These are phyloP conservation scores for Grapholita molesta DNA, from an alignment of 1,140 invertebrate genomes.

Conservation along the genomic window DNA sequence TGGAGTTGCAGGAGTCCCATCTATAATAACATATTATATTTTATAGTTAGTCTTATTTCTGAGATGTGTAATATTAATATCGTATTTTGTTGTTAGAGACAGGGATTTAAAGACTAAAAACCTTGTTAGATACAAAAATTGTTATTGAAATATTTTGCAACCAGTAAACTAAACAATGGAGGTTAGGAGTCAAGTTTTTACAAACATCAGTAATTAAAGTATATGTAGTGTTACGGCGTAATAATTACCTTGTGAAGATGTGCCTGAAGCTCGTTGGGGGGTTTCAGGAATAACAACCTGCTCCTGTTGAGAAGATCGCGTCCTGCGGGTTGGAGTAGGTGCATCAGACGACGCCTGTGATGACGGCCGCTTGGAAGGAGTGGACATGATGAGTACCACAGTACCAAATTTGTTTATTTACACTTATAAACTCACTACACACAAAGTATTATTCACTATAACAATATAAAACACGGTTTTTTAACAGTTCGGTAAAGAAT, in stretches of 20 bases:
- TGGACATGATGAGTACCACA: constrained; percentile 46
- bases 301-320: constrained; percentile 63
- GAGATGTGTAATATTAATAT: background rate
- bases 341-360: constrained; percentile 63
- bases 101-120: background rate
- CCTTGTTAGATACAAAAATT: background rate
- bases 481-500: background rate
- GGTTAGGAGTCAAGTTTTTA: background rate
- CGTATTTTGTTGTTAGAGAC: background rate
- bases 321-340: constrained; percentile 58
- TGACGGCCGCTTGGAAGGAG: constrained; percentile 62
- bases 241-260: constrained; percentile 59
- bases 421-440: background rate
- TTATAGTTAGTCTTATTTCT: background rate
- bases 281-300: constrained; percentile 69
- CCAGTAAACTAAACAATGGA: background rate
- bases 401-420: background rate
- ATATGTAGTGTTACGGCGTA: background rate
- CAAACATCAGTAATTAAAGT: background rate
- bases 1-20: constrained; percentile 56
- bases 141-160: background rate
- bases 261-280: constrained; percentile 59
- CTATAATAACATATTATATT: constrained; percentile 21
- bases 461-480: background rate
- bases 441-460: background rate